Base-by-base conservation (phyloP, 2,797 vertebrate species). In the Epinephelus awoara region DNA sequence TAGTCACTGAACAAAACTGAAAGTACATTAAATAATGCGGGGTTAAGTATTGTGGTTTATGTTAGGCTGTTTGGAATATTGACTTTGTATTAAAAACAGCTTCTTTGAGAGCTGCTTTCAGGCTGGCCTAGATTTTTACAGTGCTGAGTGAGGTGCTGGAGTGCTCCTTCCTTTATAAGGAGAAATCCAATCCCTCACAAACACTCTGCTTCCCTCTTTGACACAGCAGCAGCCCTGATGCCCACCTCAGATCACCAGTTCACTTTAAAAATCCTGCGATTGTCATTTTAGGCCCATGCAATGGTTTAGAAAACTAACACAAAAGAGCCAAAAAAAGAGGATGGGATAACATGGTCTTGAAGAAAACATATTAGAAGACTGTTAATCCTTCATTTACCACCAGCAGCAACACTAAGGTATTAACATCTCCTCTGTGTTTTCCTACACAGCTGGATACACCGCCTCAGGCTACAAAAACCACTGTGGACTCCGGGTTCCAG, bases 391-490 rank as follows among this genome's bases (percentile, higher is more conserved):
- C n/a, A 61, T 51, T 64, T 58, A 52, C 18, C 17, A 44, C 12
- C 5, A 18, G 5, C 29, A 68, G n/a, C 23, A 66, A 10, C 29
- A 27, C 17, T 11, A 34, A 64, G 14, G 62, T 51, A 55, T 50
- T 42, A 46, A 49, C 25, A 79, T 27, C 44, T 42, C 6, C 2
- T 4, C 7, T 40, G 18, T 21, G 38, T 25, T 27, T 66, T 58
- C 51, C 21, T 63, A 55, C 50, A 76, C 52, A 72, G 51, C 72
- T 73, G 70, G 29, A 34, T 69, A n/a, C 27, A 66, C 17, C 52
- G 64, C 58, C 62, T 50, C 25, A 52, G 63, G 62, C 52, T 79
- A 75, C 25, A 63, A 57, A 65, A 27, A 75, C 34, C 67, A 80
- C 47, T 55, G 74, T 72, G 57, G 47, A 86, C 68, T 73, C 9